phyloP scores from a whole-genome alignment of 2,113 vertebrate species.

The Leptosomus discolor region DNA sequence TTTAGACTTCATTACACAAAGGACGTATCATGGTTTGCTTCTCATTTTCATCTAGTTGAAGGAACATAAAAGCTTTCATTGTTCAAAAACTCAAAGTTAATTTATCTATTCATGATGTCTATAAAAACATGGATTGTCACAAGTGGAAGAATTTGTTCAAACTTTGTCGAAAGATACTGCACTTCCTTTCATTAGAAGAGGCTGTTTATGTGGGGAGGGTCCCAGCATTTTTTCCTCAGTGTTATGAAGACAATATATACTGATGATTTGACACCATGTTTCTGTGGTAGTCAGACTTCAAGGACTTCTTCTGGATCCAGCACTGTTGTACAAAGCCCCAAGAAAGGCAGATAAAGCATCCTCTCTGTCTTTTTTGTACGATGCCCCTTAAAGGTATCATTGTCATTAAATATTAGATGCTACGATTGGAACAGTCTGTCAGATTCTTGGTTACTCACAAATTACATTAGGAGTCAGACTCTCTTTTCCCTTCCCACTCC shows the following conservation, averaged over 20 bases:
- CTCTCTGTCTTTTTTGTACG: neutral
- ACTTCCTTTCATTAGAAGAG: neutral
- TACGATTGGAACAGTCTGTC: neutral
- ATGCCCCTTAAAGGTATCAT: fast-evolving
- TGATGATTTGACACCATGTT: neutral
- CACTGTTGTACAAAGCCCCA: neutral
- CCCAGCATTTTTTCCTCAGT: neutral
- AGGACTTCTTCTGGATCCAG: neutral
- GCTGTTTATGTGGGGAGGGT: neutral
- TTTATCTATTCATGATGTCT: neutral
- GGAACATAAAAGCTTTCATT: neutral
- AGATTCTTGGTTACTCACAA: neutral
- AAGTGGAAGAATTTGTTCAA: neutral
- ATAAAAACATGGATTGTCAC: neutral
- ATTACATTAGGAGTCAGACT: neutral
- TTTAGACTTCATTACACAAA: neutral
- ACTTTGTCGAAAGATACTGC: neutral
- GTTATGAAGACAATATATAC: neutral
- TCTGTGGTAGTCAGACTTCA: neutral
- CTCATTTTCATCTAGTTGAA: neutral
- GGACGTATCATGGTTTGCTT: neutral
- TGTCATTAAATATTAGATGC: neutral
- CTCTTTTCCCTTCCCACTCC: neutral
- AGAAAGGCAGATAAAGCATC: neutral
- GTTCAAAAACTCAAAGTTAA: neutral